A percentile compares a stretch with the other conserved stretches of the same genome.
Evolutionary conservation across 1,140 invertebrate genomes (phyloP).

Genomic region (Lamellibrachia luymesi): DNA sequence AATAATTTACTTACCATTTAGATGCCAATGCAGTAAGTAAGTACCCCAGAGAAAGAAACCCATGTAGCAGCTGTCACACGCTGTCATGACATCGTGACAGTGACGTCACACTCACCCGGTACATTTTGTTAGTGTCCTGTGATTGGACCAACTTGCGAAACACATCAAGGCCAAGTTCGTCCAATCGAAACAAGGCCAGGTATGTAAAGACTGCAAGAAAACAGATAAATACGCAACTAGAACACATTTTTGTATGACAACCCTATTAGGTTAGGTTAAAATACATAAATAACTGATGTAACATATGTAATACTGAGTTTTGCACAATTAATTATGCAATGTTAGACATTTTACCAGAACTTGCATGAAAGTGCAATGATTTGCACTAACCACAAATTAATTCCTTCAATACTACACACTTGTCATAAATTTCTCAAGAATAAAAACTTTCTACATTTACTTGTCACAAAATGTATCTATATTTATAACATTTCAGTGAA

Average conservation of each 20-base stretch:
- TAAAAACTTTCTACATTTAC: no score
- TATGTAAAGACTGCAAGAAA: constrained; percentile 49
- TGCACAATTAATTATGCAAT: not conserved
- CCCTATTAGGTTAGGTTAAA: not conserved
- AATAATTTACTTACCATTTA: not conserved
- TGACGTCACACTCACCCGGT: constrained; percentile 39
- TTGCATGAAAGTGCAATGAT: no score
- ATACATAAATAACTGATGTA: not conserved
- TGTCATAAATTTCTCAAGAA: no score
- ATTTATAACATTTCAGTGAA: no score
- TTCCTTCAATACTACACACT: no score
- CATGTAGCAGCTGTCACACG: not conserved
- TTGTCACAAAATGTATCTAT: no score
- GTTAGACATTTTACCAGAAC: not conserved
- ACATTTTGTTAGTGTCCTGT: constrained; percentile 48
- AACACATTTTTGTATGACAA: not conserved
- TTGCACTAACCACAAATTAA: no score
- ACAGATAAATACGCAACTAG: not conserved
- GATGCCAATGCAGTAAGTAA: not conserved
- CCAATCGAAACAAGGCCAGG: constrained; percentile 49
- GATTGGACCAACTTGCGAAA: constrained; percentile 47
- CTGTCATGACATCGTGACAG: no score
- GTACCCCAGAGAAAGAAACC: not conserved
- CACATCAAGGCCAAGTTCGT: constrained; percentile 50
- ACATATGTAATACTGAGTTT: not conserved